Conservation (phyloP, 2,888 invertebrate genomes). For the Eupithecia abbreviata region DNA sequence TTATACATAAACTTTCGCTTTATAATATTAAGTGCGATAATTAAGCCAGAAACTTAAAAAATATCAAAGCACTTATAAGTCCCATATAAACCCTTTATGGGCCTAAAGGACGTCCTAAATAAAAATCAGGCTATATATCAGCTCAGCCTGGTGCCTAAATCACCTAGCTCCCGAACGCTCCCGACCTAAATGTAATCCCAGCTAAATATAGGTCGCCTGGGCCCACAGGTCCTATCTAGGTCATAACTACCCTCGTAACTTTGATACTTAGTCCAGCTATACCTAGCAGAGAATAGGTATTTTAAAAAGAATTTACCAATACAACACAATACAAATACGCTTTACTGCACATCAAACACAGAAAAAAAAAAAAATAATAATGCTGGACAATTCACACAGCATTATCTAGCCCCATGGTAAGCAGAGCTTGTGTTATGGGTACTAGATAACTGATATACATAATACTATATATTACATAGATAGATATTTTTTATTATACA, state of each 20-base stretch:
- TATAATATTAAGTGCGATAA: not conserved
- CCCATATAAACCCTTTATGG: too few species aligned
- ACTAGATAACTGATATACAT: too few species aligned
- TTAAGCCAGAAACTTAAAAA: not conserved
- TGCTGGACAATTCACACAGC: too few species aligned
- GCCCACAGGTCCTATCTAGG: constrained; percentile 18
- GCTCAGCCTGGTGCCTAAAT: constrained; percentile 18
- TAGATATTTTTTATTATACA: too few species aligned
- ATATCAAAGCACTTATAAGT: not conserved
- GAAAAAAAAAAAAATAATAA: too few species aligned
- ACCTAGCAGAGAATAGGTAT: not conserved
- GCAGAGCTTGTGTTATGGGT: too few species aligned
- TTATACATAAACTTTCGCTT: too few species aligned
- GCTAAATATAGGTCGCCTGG: constrained; percentile 31
- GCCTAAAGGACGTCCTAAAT: not conserved
- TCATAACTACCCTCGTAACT: constrained; percentile 24
- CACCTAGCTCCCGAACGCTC: constrained; percentile 26
- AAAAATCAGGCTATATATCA: not conserved
- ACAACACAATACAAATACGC: too few species aligned
- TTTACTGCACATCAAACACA: too few species aligned
- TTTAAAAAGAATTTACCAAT: too few species aligned
- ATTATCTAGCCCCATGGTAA: too few species aligned
- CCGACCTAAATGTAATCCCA: constrained; percentile 29
- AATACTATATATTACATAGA: too few species aligned
- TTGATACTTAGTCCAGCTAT: constrained; percentile 13